phyloP scores from a whole-genome alignment of 2,113 vertebrate species.

The Ellobius talpinus region DNA sequence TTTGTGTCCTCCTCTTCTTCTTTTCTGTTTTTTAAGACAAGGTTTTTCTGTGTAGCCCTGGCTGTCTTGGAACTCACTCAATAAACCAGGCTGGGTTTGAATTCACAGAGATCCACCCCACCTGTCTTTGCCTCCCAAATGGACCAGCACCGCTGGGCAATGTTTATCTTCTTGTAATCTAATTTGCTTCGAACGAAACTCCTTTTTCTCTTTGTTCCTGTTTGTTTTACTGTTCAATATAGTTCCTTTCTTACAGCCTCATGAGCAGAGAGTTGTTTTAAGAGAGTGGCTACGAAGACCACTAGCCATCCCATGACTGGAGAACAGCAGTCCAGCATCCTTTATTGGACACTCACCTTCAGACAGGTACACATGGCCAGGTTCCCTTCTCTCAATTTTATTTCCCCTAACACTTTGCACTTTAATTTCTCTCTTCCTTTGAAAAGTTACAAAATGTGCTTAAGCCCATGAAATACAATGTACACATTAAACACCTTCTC shows the following conservation, averaged over 20 bases:
- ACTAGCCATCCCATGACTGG: not conserved
- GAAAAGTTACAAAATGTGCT: not conserved
- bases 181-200: not conserved
- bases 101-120: not conserved
- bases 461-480: not conserved
- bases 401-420: slow-evolving; percentile 4
- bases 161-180: slow-evolving; percentile 1
- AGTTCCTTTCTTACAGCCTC: not conserved
- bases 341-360: not conserved
- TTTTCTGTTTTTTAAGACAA: not conserved
- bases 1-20: not conserved
- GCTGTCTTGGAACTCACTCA: not conserved
- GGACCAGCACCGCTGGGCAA: not conserved
- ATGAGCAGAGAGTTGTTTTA: slow-evolving; percentile 5
- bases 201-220: not conserved
- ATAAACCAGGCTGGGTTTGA: not conserved
- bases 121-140: not conserved
- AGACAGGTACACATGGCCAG: not conserved
- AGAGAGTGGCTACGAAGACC: not conserved
- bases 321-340: not conserved
- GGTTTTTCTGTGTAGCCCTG: not conserved
- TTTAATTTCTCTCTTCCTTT: slow-evolving; percentile 8
- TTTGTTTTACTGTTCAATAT: not conserved
- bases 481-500: not conserved
- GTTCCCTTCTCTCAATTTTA: not conserved